These are phyloP conservation scores for Hylomyscus alleni DNA, from an alignment of 2,797 vertebrate genomes.

Conservation along the genomic window DNA sequence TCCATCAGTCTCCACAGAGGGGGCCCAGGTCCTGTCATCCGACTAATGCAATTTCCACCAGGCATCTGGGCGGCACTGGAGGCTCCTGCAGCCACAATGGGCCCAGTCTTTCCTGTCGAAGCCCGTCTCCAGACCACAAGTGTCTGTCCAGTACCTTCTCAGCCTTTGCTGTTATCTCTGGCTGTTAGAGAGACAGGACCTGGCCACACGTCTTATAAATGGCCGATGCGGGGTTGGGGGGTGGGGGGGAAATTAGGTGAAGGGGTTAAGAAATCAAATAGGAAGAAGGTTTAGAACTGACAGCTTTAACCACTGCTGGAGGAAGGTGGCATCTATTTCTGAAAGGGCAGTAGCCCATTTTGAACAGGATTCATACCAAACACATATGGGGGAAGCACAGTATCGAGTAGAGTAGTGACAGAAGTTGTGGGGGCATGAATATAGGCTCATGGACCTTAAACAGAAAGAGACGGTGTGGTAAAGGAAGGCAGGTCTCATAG, in stretches of 20 bases:
- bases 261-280: neutral
- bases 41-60: slow-evolving; percentile 89
- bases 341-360: neutral
- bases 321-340: neutral
- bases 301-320: neutral
- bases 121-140: slow-evolving; percentile 79
- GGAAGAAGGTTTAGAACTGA: neutral
- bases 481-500: neutral
- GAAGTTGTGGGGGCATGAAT: neutral
- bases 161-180: neutral
- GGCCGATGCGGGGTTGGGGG: neutral
- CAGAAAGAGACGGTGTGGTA: neutral
- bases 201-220: neutral
- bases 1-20: slow-evolving; percentile 87
- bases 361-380: neutral
- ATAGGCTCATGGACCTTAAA: neutral
- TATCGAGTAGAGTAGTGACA: no score
- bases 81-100: slow-evolving; percentile 82
- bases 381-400: no score
- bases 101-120: slow-evolving; percentile 76
- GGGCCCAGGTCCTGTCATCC: slow-evolving; percentile 86
- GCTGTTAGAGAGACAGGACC: neutral
- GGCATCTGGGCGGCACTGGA: slow-evolving; percentile 86
- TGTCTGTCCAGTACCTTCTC: neutral
- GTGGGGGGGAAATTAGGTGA: no score